These are phyloP conservation scores for Neosilurus mollespiculum DNA, from an alignment of 2,797 vertebrate species.

Conservation along the genomic window DNA sequence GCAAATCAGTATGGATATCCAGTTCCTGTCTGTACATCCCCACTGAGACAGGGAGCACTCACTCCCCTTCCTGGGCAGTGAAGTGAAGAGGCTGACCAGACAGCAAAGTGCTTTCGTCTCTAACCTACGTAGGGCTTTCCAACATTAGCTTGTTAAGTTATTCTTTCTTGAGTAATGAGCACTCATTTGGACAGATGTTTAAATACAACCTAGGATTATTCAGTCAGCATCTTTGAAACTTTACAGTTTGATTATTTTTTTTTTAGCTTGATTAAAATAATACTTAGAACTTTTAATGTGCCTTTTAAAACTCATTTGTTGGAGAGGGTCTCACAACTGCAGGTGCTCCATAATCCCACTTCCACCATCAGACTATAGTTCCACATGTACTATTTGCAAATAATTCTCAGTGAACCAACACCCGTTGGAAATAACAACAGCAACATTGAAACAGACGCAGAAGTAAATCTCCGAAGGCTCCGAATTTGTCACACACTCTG, in stretches of 20 bases:
- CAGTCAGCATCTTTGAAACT: too few species aligned
- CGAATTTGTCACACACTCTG: neutral
- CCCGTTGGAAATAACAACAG: neutral
- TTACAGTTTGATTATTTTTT: neutral
- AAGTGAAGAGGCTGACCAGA: neutral
- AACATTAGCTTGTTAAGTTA: neutral
- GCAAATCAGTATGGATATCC: constrained; percentile 47
- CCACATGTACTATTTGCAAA: neutral
- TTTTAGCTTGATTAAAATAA: neutral
- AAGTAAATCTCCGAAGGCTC: neutral
- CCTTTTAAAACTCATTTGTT: neutral
- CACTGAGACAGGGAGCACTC: constrained; percentile 29
- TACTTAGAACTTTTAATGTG: neutral
- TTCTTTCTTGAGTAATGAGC: neutral
- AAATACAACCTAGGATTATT: neutral
- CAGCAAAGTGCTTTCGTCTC: neutral
- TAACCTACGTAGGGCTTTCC: neutral
- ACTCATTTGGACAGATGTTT: neutral
- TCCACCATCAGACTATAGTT: neutral
- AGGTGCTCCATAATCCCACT: neutral
- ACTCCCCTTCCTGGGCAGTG: constrained; percentile 38
- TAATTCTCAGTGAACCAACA: neutral
- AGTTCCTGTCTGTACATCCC: constrained; percentile 48
- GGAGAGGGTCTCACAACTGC: neutral
- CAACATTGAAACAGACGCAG: neutral